phyloP scores from a whole-genome alignment of 2,113 vertebrate species.

The Coptodon rendalli region DNA sequence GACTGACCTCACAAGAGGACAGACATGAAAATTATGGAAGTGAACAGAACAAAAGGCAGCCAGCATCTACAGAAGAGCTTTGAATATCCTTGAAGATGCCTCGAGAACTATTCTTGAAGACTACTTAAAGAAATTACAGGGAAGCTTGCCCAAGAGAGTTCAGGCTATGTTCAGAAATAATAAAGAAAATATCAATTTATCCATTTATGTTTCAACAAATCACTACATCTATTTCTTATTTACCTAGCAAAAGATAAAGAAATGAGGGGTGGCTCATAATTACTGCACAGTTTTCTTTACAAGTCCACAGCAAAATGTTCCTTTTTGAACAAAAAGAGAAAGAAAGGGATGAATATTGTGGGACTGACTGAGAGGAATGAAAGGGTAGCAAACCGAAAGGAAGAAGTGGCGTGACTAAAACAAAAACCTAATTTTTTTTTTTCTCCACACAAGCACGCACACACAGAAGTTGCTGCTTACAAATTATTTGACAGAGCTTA shows the following conservation, averaged over 20 bases:
- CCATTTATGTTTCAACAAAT: not conserved
- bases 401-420: slow-evolving; percentile 25
- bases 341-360: not conserved
- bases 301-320: not conserved
- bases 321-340: not conserved
- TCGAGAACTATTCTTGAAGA: not conserved
- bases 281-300: not conserved
- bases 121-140: not conserved
- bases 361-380: not conserved
- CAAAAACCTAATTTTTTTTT: not conserved
- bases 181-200: not conserved
- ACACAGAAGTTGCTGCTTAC: not conserved
- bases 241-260: not conserved
- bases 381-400: not conserved
- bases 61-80: not conserved
- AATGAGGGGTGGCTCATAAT: not conserved
- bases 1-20: not conserved
- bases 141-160: rapidly evolving
- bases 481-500: slow-evolving; percentile 8
- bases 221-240: not conserved
- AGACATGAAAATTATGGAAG: not conserved
- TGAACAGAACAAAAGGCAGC: not conserved
- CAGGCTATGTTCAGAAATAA: not conserved
- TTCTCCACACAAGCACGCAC: not conserved
- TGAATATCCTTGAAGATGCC: not conserved